Percentiles rank a stretch among this genome's conserved stretches.
phyloP scores from a whole-genome alignment of 2,797 vertebrate genomes.

The Poecilia picta region DNA sequence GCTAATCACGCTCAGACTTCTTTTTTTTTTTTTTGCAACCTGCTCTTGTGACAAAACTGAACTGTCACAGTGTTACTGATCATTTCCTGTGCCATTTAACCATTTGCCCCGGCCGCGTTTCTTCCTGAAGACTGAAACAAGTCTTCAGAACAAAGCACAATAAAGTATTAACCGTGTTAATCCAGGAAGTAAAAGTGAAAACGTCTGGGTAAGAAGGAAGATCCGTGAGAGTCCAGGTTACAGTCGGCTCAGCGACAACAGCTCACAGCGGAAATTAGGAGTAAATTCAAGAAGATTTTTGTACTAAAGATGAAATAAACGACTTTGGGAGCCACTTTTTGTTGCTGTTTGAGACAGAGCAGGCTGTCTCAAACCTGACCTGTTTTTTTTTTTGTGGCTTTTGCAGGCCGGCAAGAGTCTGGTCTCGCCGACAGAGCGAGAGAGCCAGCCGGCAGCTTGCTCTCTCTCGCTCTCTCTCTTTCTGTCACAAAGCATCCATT shows the following conservation, averaged over 20 bases:
- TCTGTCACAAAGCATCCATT: constrained; percentile 69
- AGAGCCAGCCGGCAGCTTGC: constrained; percentile 29
- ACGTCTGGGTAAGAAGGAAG: background rate
- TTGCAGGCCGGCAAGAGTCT: constrained; percentile 34
- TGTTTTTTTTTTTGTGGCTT: constrained; percentile 16
- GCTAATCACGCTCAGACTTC: background rate
- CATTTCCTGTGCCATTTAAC: constrained; percentile 1
- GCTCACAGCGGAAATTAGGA: constrained; percentile 31
- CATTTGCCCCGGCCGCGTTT: constrained; percentile 8
- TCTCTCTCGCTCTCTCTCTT: constrained; percentile 22
- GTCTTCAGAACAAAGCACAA: background rate
- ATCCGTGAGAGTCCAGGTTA: constrained; percentile 2
- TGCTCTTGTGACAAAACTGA: constrained; percentile 6
- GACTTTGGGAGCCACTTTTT: background rate
- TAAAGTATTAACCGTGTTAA: background rate
- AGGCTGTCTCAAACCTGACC: background rate
- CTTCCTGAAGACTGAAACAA: constrained; percentile 4
- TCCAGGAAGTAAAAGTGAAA: background rate
- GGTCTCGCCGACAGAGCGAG: constrained; percentile 32
- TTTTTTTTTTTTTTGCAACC: background rate
- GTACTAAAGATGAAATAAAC: background rate
- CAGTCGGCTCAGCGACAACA: constrained; percentile 10
- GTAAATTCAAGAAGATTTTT: background rate
- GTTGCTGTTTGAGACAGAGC: background rate
- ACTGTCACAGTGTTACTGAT: constrained; percentile 1